Conservation (phyloP, 2,888 invertebrate genomes). For the Nomada fucata region DNA sequence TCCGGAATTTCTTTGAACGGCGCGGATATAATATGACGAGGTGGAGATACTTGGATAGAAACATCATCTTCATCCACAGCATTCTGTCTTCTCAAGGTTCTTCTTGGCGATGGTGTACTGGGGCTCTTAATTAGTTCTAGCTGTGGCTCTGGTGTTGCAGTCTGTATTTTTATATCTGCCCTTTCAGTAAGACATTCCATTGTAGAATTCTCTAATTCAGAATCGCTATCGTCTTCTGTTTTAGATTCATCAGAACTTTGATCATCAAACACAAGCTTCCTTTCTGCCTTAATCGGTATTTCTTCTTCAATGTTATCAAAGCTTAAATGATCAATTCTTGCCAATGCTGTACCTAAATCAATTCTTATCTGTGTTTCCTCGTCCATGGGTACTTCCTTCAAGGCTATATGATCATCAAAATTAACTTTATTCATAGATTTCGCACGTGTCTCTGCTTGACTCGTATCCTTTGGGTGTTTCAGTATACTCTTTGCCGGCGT, state of each 20-base stretch:
- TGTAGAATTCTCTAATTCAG: not conserved
- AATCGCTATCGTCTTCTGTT: not conserved
- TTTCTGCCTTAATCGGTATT: conserved; percentile 49
- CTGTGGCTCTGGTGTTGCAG: not conserved
- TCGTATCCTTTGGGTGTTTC: conserved; percentile 68
- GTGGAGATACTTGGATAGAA: not conserved
- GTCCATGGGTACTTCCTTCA: conserved; percentile 64
- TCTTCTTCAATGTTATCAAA: conserved; percentile 33
- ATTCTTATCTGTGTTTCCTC: conserved; percentile 57
- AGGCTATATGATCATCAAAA: conserved; percentile 73
- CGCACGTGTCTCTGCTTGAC: conserved; percentile 13
- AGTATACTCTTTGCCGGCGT: conserved; percentile 80
- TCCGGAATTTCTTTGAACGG: not conserved
- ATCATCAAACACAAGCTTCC: conserved; percentile 69
- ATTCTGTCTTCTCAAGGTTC: conserved; percentile 24
- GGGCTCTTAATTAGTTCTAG: not conserved
- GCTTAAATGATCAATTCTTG: conserved; percentile 68
- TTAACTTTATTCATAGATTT: conserved; percentile 77
- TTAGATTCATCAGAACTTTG: conserved; percentile 49
- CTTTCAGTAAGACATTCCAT: not conserved
- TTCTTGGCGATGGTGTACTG: not conserved
- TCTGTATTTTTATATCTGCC: not conserved
- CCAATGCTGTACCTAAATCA: conserved; percentile 60
- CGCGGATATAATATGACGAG: not conserved
- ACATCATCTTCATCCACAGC: not conserved